phyloP scores from a whole-genome alignment of 2,888 invertebrate species.

The Sphaerophoria rueppellii region DNA sequence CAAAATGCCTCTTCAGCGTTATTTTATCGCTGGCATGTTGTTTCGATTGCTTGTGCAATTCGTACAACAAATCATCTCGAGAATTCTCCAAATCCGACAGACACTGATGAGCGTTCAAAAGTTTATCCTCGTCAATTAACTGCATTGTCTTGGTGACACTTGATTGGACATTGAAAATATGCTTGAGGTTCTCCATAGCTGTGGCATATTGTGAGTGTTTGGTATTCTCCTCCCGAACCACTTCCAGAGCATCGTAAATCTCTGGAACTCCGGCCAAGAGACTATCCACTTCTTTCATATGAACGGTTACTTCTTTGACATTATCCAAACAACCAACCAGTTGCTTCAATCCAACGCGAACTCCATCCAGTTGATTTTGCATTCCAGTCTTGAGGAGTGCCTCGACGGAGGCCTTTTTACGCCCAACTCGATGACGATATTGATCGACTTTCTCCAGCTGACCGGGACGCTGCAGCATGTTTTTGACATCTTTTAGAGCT shows the following conservation, averaged over 20 bases:
- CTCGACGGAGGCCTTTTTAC: constrained; percentile 81
- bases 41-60: constrained; percentile 95
- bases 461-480: constrained; percentile 96
- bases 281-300: constrained; percentile 90
- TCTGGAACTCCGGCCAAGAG: constrained; percentile 90
- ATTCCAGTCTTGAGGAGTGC: constrained; percentile 94
- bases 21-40: constrained; percentile 93
- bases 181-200: constrained; percentile 98
- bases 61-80: constrained; percentile 96
- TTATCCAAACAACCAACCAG: constrained; percentile 93
- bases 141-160: constrained; percentile 97
- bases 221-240: constrained; percentile 95
- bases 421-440: constrained; percentile 80
- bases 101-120: constrained; percentile 96
- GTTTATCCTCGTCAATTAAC: constrained; percentile 96
- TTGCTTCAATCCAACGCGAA: constrained; percentile 95
- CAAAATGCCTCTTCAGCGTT: constrained; percentile 97
- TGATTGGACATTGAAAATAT: constrained; percentile 98
- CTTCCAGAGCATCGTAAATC: constrained; percentile 90
- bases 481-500: constrained; percentile 93
- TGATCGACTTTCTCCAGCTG: constrained; percentile 93
- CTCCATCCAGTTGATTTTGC: constrained; percentile 98
- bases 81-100: constrained; percentile 98
- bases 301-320: constrained; percentile 88
- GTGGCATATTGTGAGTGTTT: constrained; percentile 98